phyloP scores from a whole-genome alignment of 2,888 invertebrate genomes.

The Beris chalybata region DNA sequence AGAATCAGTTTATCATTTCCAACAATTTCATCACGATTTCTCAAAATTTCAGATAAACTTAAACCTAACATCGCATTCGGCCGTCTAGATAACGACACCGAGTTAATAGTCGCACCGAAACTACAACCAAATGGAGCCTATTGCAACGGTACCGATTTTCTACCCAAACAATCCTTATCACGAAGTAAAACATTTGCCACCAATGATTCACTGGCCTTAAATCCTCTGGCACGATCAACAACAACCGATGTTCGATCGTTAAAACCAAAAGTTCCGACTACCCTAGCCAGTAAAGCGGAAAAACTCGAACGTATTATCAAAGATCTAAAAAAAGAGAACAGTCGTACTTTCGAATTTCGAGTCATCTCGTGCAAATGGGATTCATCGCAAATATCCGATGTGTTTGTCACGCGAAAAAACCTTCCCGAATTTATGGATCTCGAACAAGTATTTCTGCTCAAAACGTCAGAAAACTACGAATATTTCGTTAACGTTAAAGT shows the following conservation, averaged over 20 bases:
- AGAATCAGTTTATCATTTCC: no score
- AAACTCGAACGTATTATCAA: slow-evolving; percentile 51
- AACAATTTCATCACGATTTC: background rate
- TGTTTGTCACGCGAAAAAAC: slow-evolving; percentile 51
- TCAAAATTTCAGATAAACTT: slow-evolving; percentile 41
- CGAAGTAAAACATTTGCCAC: slow-evolving; percentile 40
- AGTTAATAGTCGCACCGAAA: slow-evolving; percentile 57
- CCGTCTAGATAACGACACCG: slow-evolving; percentile 62
- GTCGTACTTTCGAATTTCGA: slow-evolving; percentile 51
- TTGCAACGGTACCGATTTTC: background rate
- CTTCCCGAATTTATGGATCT: slow-evolving; percentile 52
- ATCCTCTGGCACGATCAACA: slow-evolving; percentile 47
- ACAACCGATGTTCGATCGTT: slow-evolving; percentile 46
- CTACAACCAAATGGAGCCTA: slow-evolving; percentile 40
- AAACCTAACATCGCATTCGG: slow-evolving; percentile 61
- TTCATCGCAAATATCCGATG: slow-evolving; percentile 52
- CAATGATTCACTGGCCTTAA: slow-evolving; percentile 1
- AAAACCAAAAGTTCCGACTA: slow-evolving; percentile 41
- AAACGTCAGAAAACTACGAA: slow-evolving; percentile 44
- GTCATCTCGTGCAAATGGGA: slow-evolving; percentile 52
- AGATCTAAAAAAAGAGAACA: slow-evolving; percentile 50
- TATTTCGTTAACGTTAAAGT: slow-evolving; percentile 44
- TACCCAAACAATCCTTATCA: slow-evolving; percentile 11
- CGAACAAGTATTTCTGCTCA: slow-evolving; percentile 50
- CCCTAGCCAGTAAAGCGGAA: slow-evolving; percentile 48